phyloP scores from a whole-genome alignment of 2,797 vertebrate species.

The Euthynnus affinis region DNA sequence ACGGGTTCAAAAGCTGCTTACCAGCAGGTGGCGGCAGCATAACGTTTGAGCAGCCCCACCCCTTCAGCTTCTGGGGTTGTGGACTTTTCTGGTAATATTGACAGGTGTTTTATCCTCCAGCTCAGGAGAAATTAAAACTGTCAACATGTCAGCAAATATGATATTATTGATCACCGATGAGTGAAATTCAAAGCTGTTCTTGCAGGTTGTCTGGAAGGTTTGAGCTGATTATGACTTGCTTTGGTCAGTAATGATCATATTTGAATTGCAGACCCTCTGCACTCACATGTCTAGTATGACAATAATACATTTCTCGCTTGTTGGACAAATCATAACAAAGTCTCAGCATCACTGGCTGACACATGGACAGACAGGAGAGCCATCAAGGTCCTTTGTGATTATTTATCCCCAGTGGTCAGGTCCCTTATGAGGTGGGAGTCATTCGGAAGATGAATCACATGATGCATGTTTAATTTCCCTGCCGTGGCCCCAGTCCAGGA shows the following conservation, averaged over 20 bases:
- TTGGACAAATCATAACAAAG: constrained; percentile 37
- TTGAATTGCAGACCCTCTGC: constrained; percentile 21
- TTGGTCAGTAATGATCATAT: constrained; percentile 43
- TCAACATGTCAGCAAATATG: constrained; percentile 75
- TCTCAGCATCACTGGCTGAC: constrained; percentile 32
- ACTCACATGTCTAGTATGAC: constrained; percentile 19
- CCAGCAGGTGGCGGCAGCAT: constrained; percentile 92
- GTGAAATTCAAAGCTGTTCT: constrained; percentile 56
- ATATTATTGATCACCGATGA: constrained; percentile 73
- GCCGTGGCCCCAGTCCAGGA: constrained; percentile 79
- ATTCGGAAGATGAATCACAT: constrained; percentile 83
- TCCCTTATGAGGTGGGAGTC: constrained; percentile 69
- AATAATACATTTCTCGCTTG: constrained; percentile 21
- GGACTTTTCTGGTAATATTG: constrained; percentile 75
- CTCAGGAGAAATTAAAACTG: constrained; percentile 78
- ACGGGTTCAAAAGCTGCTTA: constrained; percentile 87
- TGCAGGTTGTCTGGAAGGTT: constrained; percentile 30
- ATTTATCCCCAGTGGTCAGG: constrained; percentile 69
- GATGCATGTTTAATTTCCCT: constrained; percentile 85
- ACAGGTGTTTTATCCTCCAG: constrained; percentile 81
- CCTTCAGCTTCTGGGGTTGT: constrained; percentile 78
- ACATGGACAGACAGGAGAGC: constrained; percentile 53
- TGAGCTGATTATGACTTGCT: constrained; percentile 43
- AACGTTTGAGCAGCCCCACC: constrained; percentile 88
- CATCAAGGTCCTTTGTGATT: constrained; percentile 75